Evolutionary conservation across 2,797 vertebrate species (phyloP).

Genomic region (Arrhamphus sclerolepis): DNA sequence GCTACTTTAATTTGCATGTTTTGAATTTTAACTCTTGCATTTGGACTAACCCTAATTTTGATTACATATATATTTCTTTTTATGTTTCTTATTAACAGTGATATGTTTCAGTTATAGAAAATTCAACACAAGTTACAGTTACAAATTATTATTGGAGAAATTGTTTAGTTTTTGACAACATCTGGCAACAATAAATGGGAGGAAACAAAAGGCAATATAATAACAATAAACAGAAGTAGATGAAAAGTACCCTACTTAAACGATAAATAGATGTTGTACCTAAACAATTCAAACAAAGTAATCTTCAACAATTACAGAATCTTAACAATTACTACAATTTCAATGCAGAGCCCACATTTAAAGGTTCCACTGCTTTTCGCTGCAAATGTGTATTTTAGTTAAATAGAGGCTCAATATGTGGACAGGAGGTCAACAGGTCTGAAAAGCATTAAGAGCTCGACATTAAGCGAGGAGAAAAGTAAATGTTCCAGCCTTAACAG

Average conservation of each 20-base stretch:
- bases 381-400: slow-evolving; percentile 30
- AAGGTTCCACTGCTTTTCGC: slow-evolving; percentile 15
- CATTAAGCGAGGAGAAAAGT: slow-evolving; percentile 51
- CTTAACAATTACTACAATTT: slow-evolving; percentile 1
- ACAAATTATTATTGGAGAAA: too few species aligned
- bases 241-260: neutral
- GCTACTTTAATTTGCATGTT: neutral
- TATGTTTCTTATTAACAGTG: neutral
- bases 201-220: neutral
- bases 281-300: neutral
- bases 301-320: slow-evolving; percentile 2
- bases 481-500: slow-evolving; percentile 55
- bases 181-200: slow-evolving; percentile 22
- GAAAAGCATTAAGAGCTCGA: slow-evolving; percentile 52
- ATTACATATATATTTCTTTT: neutral
- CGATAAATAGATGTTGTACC: too few species aligned
- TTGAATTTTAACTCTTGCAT: neutral
- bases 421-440: slow-evolving; percentile 33
- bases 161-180: slow-evolving; percentile 15
- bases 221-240: slow-evolving; percentile 21
- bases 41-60: too few species aligned
- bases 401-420: slow-evolving; percentile 34
- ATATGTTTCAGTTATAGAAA: too few species aligned
- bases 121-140: too few species aligned
- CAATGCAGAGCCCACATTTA: slow-evolving; percentile 17